Evolutionary conservation across 2,113 vertebrate species (phyloP).

Genomic region (Rhinoderma darwinii): DNA sequence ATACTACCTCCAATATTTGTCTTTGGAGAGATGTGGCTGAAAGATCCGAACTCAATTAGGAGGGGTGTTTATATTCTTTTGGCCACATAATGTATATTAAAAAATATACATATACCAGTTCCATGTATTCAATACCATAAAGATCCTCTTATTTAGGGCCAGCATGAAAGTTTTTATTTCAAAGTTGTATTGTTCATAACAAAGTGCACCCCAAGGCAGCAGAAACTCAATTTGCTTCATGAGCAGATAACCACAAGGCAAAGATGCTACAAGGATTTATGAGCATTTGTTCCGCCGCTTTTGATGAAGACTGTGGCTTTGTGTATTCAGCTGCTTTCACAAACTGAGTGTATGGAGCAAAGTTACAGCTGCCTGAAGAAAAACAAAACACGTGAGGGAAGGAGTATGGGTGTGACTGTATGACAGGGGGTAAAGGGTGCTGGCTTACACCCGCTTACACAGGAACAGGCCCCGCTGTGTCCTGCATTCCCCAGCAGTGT

Average conservation of each 20-base stretch:
- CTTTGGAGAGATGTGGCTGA: no score
- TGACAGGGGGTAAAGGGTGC: slow-evolving; percentile 32
- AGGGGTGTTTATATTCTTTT: no score
- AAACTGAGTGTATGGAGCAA: slow-evolving; percentile 1
- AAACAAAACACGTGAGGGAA: slow-evolving; percentile 37
- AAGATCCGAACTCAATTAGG: no score
- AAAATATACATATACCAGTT: no score
- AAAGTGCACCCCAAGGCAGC: background rate
- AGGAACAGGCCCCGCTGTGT: slow-evolving; percentile 27
- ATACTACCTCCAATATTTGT: no score
- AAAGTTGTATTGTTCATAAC: background rate
- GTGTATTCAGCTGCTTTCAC: slow-evolving; percentile 52
- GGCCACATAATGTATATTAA: no score
- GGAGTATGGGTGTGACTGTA: slow-evolving; percentile 21
- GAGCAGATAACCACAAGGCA: slow-evolving; percentile 6
- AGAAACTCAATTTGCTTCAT: background rate
- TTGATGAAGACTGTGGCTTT: slow-evolving; percentile 30
- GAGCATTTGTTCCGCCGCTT: slow-evolving; percentile 29
- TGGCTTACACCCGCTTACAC: slow-evolving; percentile 28
- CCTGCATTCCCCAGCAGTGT: slow-evolving; percentile 30
- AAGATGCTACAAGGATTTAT: background rate
- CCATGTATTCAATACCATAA: background rate
- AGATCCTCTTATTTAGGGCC: background rate
- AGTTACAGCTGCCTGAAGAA: slow-evolving; percentile 51
- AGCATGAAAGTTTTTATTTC: background rate